These are phyloP conservation scores for Enchytraeus crypticus DNA, from an alignment of 2,888 invertebrate species.

Conservation along the genomic window DNA sequence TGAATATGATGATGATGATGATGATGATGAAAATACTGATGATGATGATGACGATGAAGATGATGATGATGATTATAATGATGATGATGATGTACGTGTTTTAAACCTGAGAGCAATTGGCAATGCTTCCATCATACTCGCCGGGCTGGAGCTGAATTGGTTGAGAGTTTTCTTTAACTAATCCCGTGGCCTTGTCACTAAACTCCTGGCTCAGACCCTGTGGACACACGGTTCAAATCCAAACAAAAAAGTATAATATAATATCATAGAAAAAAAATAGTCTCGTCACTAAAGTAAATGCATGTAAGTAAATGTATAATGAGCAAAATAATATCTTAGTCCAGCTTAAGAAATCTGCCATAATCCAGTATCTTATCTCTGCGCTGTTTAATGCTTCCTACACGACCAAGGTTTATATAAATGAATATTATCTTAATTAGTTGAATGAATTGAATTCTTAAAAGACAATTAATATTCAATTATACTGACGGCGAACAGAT, in stretches of 20 bases:
- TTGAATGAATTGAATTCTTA: too few relatives aligned
- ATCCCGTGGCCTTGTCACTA: neutral
- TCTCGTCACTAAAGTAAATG: neutral
- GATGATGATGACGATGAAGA: too few relatives aligned
- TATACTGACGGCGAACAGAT: constrained; percentile 35
- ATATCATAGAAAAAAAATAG: neutral
- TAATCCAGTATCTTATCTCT: neutral
- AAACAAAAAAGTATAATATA: neutral
- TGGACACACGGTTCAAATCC: neutral
- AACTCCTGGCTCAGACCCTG: neutral
- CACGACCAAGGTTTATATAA: too few relatives aligned
- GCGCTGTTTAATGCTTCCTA: neutral
- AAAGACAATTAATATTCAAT: too few relatives aligned
- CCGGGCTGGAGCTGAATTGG: neutral
- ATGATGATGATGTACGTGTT: neutral
- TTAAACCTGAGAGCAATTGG: neutral
- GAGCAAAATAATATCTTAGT: too few relatives aligned
- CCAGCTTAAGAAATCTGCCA: too few relatives aligned
- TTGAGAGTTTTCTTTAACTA: neutral
- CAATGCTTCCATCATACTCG: neutral
- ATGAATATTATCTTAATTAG: too few relatives aligned
- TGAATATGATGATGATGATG: too few relatives aligned
- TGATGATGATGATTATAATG: too few relatives aligned
- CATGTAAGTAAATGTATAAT: neutral
- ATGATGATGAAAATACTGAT: too few relatives aligned